Percentiles rank a stretch among this genome's conserved stretches.
Evolutionary conservation across 1,140 invertebrate genomes (phyloP).

Genomic region (Euura saliciscinereae): DNA sequence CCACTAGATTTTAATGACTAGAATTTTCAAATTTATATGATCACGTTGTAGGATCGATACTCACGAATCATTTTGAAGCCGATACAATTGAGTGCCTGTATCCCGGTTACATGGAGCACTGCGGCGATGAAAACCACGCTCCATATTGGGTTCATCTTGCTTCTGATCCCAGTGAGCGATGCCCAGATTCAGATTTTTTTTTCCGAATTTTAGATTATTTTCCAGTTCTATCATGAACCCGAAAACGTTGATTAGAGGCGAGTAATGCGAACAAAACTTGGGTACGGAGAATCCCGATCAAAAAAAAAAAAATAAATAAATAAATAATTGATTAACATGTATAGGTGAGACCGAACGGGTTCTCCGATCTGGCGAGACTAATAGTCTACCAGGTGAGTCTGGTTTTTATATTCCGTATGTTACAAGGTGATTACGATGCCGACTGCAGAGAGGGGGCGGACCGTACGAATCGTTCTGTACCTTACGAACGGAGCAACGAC

Average conservation of each 20-base stretch:
- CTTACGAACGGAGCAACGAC: too few relatives aligned
- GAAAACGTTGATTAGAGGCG: too few relatives aligned
- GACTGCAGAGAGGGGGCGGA: not conserved
- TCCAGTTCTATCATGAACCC: too few relatives aligned
- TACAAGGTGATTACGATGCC: slow-evolving; percentile 5
- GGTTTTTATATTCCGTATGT: slow-evolving; percentile 33
- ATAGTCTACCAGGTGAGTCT: slow-evolving; percentile 31
- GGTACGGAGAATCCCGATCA: too few relatives aligned
- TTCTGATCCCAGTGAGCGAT: too few relatives aligned
- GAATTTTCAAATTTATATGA: not conserved
- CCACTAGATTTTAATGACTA: too few relatives aligned
- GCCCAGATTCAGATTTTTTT: too few relatives aligned
- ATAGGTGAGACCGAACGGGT: slow-evolving; percentile 28
- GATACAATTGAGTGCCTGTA: not conserved
- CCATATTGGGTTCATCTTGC: not conserved
- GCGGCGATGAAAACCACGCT: not conserved
- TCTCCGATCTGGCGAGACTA: slow-evolving; percentile 33
- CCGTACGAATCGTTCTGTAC: not conserved
- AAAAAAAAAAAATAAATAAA: too few relatives aligned
- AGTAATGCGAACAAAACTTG: too few relatives aligned
- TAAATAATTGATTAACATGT: too few relatives aligned
- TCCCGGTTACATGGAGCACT: not conserved
- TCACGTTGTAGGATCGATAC: not conserved
- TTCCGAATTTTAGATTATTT: too few relatives aligned
- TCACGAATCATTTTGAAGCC: not conserved